These are phyloP conservation scores for Sebastes schlegelii DNA, from an alignment of 2,113 vertebrate genomes.

Conservation along the genomic window DNA sequence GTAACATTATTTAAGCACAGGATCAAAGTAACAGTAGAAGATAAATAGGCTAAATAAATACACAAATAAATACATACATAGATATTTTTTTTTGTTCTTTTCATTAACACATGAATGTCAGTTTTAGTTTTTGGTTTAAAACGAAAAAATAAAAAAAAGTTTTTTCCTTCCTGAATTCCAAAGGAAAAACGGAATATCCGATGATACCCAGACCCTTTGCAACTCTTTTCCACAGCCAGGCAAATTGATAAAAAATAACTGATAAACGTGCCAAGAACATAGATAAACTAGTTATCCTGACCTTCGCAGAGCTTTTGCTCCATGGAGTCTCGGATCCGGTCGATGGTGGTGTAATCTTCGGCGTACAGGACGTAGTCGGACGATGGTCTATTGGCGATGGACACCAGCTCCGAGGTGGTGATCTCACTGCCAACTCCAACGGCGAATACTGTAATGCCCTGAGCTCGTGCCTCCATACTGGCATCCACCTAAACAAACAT, in stretches of 20 bases:
- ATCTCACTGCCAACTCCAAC: conserved; percentile 87
- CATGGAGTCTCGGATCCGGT: conserved; percentile 84
- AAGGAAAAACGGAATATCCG: too few relatives aligned
- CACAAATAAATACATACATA: too few relatives aligned
- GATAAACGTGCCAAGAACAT: neutral
- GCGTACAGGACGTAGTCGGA: conserved; percentile 84
- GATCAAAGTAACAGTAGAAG: too few relatives aligned
- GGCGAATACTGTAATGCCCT: conserved; percentile 83
- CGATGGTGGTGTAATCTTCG: conserved; percentile 85
- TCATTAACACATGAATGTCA: too few relatives aligned
- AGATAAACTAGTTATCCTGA: conserved; percentile 22
- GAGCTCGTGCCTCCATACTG: conserved; percentile 79
- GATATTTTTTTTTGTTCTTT: too few relatives aligned
- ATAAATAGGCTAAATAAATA: too few relatives aligned
- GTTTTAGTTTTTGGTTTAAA: too few relatives aligned
- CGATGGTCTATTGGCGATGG: conserved; percentile 84
- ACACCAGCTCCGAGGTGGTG: conserved; percentile 83
- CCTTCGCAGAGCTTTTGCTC: conserved; percentile 87
- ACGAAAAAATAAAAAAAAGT: too few relatives aligned
- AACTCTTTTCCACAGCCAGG: neutral
- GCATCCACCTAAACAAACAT: conserved; percentile 70
- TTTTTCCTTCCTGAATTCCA: too few relatives aligned
- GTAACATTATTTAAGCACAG: too few relatives aligned
- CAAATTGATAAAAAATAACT: neutral
- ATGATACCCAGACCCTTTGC: too few relatives aligned